Percentiles rank a stretch among this genome's conserved stretches.
Conservation (phyloP, 2,888 invertebrate genomes). For the Antitype chi region DNA sequence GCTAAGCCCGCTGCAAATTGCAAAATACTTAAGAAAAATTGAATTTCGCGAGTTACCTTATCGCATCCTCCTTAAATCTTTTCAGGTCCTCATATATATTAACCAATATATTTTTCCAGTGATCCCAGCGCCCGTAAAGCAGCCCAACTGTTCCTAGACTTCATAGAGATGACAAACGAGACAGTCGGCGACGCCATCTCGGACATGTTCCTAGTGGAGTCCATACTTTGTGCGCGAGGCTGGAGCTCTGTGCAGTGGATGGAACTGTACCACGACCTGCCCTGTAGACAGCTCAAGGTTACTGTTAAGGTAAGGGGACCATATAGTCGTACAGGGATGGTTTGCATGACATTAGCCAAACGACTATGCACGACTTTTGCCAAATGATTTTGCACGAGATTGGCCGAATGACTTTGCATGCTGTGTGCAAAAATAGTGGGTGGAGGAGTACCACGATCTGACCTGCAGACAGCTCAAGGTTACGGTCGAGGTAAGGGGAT, state of each 20-base stretch:
- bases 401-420: too few species aligned
- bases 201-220: slow-evolving; percentile 98
- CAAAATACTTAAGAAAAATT: too few species aligned
- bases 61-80: background rate
- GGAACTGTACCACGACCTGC: slow-evolving; percentile 95
- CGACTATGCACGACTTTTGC: too few species aligned
- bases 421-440: slow-evolving; percentile 91
- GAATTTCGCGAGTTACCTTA: too few species aligned
- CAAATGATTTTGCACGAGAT: too few species aligned
- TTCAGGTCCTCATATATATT: background rate
- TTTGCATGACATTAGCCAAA: too few species aligned
- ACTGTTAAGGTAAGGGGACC: slow-evolving; percentile 91
- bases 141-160: slow-evolving; percentile 91
- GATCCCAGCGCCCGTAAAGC: slow-evolving; percentile 88
- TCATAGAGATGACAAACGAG: slow-evolving; percentile 97
- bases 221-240: slow-evolving; percentile 95
- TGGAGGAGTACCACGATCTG: slow-evolving; percentile 94
- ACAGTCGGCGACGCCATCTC: slow-evolving; percentile 99
- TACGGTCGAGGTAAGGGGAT: slow-evolving; percentile 91
- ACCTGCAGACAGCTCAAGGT: slow-evolving; percentile 97
- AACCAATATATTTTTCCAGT: slow-evolving; percentile 67
- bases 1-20: too few species aligned
- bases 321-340: too few species aligned
- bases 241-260: slow-evolving; percentile 96
- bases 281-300: slow-evolving; percentile 97